phyloP scores from a whole-genome alignment of 2,797 vertebrate species.

The Pseudomugil tenellus region DNA sequence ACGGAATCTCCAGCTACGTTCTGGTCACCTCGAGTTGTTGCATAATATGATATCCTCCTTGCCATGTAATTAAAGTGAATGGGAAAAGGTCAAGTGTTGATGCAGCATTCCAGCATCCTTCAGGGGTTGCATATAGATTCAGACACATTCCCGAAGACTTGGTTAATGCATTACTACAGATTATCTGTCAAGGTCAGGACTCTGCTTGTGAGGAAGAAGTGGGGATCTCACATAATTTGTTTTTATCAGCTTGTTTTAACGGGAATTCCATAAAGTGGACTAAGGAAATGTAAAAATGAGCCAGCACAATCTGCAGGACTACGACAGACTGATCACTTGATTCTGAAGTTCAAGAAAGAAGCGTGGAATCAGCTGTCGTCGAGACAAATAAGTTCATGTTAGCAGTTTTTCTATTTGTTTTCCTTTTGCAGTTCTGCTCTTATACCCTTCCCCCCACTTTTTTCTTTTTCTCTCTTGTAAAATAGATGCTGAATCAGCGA shows the following conservation, averaged over 20 bases:
- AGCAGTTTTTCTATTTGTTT: neutral
- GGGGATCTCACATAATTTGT: constrained; percentile 11
- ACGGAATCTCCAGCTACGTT: constrained; percentile 11
- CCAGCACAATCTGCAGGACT: neutral
- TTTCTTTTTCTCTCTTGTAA: neutral
- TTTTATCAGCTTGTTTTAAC: constrained; percentile 23
- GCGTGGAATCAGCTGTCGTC: constrained; percentile 17
- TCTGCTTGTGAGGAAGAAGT: constrained; percentile 6
- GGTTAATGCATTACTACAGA: constrained; percentile 9
- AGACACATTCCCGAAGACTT: constrained; percentile 14
- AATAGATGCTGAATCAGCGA: constrained; percentile 39
- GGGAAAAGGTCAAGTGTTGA: constrained; percentile 31
- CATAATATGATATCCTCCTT: constrained; percentile 8
- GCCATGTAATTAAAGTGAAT: constrained; percentile 38
- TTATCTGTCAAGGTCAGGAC: constrained; percentile 24
- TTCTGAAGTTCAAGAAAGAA: neutral
- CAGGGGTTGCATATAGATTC: constrained; percentile 8
- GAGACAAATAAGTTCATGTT: neutral
- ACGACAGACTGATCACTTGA: constrained; percentile 18
- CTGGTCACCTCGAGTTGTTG: constrained; percentile 24
- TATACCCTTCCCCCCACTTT: neutral
- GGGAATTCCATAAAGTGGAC: neutral
- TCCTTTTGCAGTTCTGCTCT: neutral
- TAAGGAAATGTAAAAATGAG: neutral
- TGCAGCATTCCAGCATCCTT: constrained; percentile 12